Evolutionary conservation across 1,140 invertebrate species (phyloP).

Genomic region (Orius laevigatus): DNA sequence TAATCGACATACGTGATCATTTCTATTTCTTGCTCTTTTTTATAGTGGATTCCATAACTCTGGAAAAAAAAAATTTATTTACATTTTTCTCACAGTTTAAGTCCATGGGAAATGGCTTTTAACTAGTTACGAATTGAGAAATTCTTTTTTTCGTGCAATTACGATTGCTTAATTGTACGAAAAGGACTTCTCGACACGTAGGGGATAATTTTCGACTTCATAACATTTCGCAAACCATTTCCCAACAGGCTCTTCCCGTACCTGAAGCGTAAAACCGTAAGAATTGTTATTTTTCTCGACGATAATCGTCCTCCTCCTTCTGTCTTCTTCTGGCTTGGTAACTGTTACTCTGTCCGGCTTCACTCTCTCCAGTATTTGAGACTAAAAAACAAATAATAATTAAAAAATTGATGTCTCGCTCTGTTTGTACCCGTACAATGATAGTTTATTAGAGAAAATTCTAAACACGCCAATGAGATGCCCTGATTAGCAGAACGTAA

Average conservation of each 20-base stretch:
- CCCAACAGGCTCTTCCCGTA: constrained; percentile 21
- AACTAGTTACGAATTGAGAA: too few species aligned
- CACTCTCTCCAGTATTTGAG: constrained; percentile 54
- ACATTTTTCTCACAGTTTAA: too few species aligned
- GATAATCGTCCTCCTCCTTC: constrained; percentile 70
- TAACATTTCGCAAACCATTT: too few species aligned
- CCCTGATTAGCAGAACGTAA: too few species aligned
- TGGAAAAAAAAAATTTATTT: constrained; percentile 29
- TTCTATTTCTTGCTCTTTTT: constrained; percentile 53
- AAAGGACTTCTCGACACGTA: too few species aligned
- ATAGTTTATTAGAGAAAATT: too few species aligned
- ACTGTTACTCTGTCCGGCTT: constrained; percentile 60
- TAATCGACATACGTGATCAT: constrained; percentile 93
- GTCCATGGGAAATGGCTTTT: too few species aligned
- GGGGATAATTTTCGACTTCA: too few species aligned
- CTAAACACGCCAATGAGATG: too few species aligned
- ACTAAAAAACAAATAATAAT: constrained; percentile 26
- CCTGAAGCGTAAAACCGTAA: constrained; percentile 81
- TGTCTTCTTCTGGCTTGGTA: constrained; percentile 66
- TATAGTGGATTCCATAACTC: constrained; percentile 91
- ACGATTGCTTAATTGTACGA: too few species aligned
- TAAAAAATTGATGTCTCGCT: background rate
- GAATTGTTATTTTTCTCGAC: constrained; percentile 80
- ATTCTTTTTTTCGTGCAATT: too few species aligned
- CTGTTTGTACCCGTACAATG: too few species aligned